Base-by-base conservation (phyloP, 2,888 invertebrate genomes). In the Zhuqinia jingwanae region DNA sequence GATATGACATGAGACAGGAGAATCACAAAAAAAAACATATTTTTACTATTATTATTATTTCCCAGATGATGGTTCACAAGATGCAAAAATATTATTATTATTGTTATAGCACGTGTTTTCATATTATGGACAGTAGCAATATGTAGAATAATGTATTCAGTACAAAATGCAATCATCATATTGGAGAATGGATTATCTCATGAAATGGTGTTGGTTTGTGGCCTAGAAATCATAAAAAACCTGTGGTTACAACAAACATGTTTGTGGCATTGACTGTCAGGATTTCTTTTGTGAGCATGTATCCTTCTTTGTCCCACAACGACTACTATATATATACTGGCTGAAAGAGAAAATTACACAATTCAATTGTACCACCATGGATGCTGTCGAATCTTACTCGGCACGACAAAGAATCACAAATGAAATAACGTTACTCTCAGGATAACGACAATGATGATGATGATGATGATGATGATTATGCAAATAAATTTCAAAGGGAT, bases 81-180 rank as follows among this genome's bases (percentile, higher is more conserved):
- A 50, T 50, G 25, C 50, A 73, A 50, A 73, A 73, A n/a, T n/a
- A n/a, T n/a, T 73, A 73, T 27, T 68, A 68, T 42, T 50, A 50
- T 53, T 25, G n/a, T n/a, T 53, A 53, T 53, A n/a, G n/a, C n/a
- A n/a, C 17, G 53, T 53, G 53, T 53, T 15, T 58, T 30, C n/a
- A n/a, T n/a, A n/a, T n/a, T n/a, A n/a, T n/a, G n/a, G 50, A 5
- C n/a, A 50, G 15, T 2, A 50, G 13, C 13, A n/a, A 53, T 8
- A 13, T 17, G 25, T 58, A 10, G 5, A 22, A 20, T 22, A 25
- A 22, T 3, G 58, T 25, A 58, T 25, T 25, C 3, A n/a, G 20
- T 15, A 50, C 73, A n/a, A 17, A 47, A n/a, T 73, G 73, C 30
- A 50, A 73, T 27, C 50, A 53, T 73, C 17, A 10, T 73, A 27